Conservation (phyloP, 2,888 invertebrate species). For the Trichopria drosophilae region DNA sequence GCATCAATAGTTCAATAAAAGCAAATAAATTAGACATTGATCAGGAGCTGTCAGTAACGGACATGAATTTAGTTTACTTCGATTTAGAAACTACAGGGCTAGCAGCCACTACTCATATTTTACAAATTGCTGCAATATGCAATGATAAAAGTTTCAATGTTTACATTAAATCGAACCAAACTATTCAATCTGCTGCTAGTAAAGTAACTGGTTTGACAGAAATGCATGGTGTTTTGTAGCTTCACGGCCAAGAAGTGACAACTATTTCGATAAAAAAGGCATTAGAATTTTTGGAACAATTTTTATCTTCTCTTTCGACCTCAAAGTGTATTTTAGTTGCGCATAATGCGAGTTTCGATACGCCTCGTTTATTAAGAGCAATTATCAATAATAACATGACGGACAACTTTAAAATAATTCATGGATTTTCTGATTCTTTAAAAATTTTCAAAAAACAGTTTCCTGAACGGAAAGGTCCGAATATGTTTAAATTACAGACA, state of each 20-base stretch:
- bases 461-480: constrained; percentile 20
- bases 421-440: constrained; percentile 22
- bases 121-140: constrained; percentile 25
- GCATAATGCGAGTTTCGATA: constrained; percentile 27
- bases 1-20: constrained; percentile 10
- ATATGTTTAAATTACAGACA: constrained; percentile 16
- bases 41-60: not conserved
- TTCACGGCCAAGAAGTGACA: constrained; percentile 11
- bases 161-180: constrained; percentile 22
- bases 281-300: too few relatives aligned
- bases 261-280: too few relatives aligned
- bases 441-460: constrained; percentile 18
- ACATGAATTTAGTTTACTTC: constrained; percentile 25
- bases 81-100: constrained; percentile 28
- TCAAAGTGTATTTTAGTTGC: constrained; percentile 16
- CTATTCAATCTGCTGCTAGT: constrained; percentile 11
- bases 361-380: constrained; percentile 2
- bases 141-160: constrained; percentile 21
- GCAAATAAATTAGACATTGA: not conserved
- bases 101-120: constrained; percentile 18
- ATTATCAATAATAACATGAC: constrained; percentile 12
- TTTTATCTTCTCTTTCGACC: too few relatives aligned
- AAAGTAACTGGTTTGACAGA: constrained; percentile 18
- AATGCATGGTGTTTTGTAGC: constrained; percentile 16
- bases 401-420: constrained; percentile 6